phyloP scores from a whole-genome alignment of 2,113 vertebrate genomes.

The Hippolais icterina region DNA sequence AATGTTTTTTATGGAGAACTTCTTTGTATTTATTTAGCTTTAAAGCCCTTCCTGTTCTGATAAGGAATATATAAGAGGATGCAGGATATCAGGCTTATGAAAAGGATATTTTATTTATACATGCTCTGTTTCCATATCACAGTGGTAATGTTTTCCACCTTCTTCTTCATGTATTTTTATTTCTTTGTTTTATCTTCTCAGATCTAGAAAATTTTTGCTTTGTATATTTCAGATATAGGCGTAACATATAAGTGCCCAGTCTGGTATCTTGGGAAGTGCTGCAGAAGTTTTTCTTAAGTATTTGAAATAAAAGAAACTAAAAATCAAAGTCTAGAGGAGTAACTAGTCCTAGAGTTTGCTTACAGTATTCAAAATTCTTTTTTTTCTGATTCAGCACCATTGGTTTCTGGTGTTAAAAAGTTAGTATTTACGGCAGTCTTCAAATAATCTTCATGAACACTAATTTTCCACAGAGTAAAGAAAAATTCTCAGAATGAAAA shows the following conservation, averaged over 20 bases:
- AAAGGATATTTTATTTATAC: background rate
- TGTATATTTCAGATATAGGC: background rate
- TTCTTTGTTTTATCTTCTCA: conserved; percentile 36
- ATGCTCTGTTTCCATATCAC: background rate
- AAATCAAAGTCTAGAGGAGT: background rate
- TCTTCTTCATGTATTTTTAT: conserved; percentile 13
- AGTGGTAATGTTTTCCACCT: background rate
- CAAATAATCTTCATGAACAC: background rate
- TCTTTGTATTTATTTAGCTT: background rate
- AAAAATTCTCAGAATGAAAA: conserved; percentile 45
- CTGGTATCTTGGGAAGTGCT: background rate
- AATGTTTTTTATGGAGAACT: background rate
- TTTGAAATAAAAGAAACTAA: background rate
- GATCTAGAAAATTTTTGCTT: conserved; percentile 15
- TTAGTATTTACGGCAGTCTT: conserved; percentile 4
- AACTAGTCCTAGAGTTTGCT: background rate
- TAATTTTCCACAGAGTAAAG: conserved; percentile 15
- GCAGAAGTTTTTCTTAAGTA: background rate
- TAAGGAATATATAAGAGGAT: background rate
- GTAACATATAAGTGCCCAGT: background rate
- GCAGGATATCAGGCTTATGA: background rate
- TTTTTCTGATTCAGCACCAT: background rate
- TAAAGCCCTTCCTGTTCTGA: background rate
- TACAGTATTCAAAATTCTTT: background rate
- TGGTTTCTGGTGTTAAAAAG: background rate